A percentile compares a stretch with the other conserved stretches of the same genome.
Conservation (phyloP, 2,888 invertebrate species). For the Drosophila helvetica region DNA sequence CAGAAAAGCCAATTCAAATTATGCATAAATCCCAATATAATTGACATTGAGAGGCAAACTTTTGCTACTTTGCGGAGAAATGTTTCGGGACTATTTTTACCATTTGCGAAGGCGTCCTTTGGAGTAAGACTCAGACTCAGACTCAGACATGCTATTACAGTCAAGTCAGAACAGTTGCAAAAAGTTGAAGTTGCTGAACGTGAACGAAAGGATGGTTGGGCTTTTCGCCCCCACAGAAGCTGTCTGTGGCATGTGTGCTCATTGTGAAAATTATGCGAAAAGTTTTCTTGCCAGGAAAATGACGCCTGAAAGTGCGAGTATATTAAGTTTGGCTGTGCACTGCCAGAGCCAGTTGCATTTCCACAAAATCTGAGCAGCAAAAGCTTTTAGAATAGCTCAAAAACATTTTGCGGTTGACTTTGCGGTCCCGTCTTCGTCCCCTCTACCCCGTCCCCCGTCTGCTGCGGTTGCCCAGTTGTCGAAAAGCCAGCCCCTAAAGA, state of each 20-base stretch:
- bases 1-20: slow-evolving; percentile 54
- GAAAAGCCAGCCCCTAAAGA: slow-evolving; percentile 8
- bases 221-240: slow-evolving; percentile 1
- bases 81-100: slow-evolving; percentile 57
- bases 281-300: slow-evolving; percentile 44
- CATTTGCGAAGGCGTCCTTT: slow-evolving; percentile 31
- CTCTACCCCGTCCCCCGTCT: neutral
- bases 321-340: slow-evolving; percentile 54
- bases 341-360: slow-evolving; percentile 39
- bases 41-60: slow-evolving; percentile 51
- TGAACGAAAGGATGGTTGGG: slow-evolving; percentile 25
- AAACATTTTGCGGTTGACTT: slow-evolving; percentile 56
- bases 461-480: slow-evolving; percentile 35
- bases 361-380: slow-evolving; percentile 31
- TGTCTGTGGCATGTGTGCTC: slow-evolving; percentile 22
- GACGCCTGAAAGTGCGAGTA: slow-evolving; percentile 35
- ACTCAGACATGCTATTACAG: slow-evolving; percentile 37
- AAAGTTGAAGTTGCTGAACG: slow-evolving; percentile 40
- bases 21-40: slow-evolving; percentile 61
- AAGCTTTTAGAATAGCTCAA: slow-evolving; percentile 38
- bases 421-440: slow-evolving; percentile 7
- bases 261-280: slow-evolving; percentile 60
- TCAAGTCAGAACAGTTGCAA: slow-evolving; percentile 39
- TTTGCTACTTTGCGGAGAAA: slow-evolving; percentile 45
- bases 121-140: slow-evolving; percentile 25